phyloP scores from a whole-genome alignment of 2,888 invertebrate genomes.

The Horisme vitalbata region DNA sequence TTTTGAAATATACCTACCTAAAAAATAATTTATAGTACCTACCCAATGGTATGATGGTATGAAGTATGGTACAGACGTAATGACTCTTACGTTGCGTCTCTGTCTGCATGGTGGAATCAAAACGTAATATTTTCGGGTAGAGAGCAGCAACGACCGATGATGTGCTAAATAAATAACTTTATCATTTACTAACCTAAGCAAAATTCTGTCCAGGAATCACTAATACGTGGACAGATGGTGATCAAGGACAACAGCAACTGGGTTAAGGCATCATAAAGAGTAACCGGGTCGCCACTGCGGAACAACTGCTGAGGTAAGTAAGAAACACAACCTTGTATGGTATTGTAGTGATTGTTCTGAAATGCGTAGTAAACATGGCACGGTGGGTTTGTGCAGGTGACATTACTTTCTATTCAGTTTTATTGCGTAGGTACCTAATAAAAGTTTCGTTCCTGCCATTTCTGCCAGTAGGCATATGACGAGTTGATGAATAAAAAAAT shows the following conservation, averaged over 20 bases:
- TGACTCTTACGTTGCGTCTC: no score
- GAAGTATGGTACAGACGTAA: no score
- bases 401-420: constrained; percentile 33
- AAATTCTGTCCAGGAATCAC: constrained; percentile 46
- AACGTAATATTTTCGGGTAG: no score
- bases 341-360: constrained; percentile 45
- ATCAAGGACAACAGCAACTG: constrained; percentile 62
- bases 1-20: no score
- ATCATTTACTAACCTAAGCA: no score
- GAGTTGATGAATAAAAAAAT: no score
- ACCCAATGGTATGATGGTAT: no score
- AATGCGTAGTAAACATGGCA: constrained; percentile 55
- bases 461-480: no score
- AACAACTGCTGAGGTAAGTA: constrained; percentile 66
- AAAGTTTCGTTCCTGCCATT: background rate
- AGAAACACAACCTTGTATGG: constrained; percentile 55
- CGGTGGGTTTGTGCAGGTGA: constrained; percentile 40
- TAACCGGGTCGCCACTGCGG: constrained; percentile 63
- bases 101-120: no score
- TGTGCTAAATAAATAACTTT: no score
- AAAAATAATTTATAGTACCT: no score
- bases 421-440: constrained; percentile 19
- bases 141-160: no score
- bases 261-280: constrained; percentile 61
- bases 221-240: constrained; percentile 52